Evolutionary conservation across 2,888 invertebrate species (phyloP).

Genomic region (Ectemnius cavifrons): DNA sequence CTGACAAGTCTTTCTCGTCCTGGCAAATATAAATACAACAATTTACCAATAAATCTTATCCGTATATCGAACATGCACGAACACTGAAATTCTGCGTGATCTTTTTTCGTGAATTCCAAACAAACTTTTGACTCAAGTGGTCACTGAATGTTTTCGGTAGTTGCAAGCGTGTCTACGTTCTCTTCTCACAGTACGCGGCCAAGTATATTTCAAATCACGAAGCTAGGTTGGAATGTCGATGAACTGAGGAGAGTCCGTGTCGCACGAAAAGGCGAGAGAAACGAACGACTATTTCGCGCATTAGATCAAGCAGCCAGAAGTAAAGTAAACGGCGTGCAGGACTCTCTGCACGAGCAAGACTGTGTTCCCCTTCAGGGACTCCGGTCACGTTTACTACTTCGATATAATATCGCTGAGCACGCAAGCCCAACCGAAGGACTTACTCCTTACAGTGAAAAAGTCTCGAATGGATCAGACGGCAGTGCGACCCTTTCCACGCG

Average conservation of each 20-base stretch:
- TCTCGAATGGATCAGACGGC: neutral
- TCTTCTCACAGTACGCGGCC: too few species aligned
- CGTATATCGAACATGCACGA: too few species aligned
- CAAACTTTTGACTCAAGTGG: too few species aligned
- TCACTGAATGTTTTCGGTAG: too few species aligned
- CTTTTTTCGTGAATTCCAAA: too few species aligned
- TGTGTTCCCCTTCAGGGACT: conserved; percentile 60
- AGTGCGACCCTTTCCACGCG: neutral
- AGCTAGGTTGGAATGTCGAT: conserved; percentile 45
- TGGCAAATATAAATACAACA: conserved; percentile 67
- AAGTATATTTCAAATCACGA: too few species aligned
- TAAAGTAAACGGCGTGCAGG: conserved; percentile 33
- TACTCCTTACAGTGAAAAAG: conserved; percentile 12
- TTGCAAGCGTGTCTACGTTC: too few species aligned
- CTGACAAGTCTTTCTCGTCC: conserved; percentile 94
- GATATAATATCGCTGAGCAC: conserved; percentile 67
- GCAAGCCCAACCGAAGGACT: conserved; percentile 44
- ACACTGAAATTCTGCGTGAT: too few species aligned
- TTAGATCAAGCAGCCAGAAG: conserved; percentile 60
- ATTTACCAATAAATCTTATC: conserved; percentile 8
- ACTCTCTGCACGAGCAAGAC: conserved; percentile 34
- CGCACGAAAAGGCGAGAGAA: conserved; percentile 64
- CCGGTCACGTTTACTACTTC: conserved; percentile 66
- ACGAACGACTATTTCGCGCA: conserved; percentile 63
- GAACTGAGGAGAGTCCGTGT: conserved; percentile 49